These are phyloP conservation scores for Atta texana DNA, from an alignment of 1,140 invertebrate species.

Conservation along the genomic window DNA sequence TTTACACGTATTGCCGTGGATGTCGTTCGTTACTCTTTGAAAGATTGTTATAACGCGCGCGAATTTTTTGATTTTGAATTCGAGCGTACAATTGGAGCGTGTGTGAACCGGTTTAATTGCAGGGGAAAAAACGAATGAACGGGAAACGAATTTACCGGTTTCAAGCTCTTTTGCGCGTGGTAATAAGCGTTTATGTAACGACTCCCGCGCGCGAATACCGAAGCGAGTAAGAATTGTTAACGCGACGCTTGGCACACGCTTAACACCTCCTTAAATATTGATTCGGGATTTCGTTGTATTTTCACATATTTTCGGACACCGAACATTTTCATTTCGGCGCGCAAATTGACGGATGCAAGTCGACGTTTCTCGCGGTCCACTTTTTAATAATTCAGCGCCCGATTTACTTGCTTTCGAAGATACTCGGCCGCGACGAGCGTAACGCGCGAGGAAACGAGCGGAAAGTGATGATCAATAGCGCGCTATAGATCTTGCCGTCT, in stretches of 20 bases:
- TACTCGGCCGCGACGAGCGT: not conserved
- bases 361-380: constrained; percentile 7
- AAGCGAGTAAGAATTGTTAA: not conserved
- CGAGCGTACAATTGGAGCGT: constrained; percentile 18
- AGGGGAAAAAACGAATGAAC: not conserved
- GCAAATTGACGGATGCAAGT: not conserved
- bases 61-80: not conserved
- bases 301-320: not conserved
- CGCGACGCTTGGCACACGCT: not conserved
- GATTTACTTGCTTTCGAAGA: constrained; percentile 19
- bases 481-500: not conserved
- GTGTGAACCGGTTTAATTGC: constrained; percentile 8
- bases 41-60: not conserved
- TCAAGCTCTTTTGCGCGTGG: not conserved
- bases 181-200: constrained; percentile 38
- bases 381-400: constrained; percentile 23
- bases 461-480: constrained; percentile 29
- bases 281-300: not conserved
- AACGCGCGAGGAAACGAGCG: constrained; percentile 1
- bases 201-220: not conserved
- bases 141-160: constrained; percentile 14
- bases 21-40: not conserved
- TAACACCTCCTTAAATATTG: not conserved
- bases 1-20: not conserved
- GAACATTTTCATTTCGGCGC: not conserved